phyloP scores from a whole-genome alignment of 2,113 vertebrate genomes.

The Cyanoramphus novaezelandiae region DNA sequence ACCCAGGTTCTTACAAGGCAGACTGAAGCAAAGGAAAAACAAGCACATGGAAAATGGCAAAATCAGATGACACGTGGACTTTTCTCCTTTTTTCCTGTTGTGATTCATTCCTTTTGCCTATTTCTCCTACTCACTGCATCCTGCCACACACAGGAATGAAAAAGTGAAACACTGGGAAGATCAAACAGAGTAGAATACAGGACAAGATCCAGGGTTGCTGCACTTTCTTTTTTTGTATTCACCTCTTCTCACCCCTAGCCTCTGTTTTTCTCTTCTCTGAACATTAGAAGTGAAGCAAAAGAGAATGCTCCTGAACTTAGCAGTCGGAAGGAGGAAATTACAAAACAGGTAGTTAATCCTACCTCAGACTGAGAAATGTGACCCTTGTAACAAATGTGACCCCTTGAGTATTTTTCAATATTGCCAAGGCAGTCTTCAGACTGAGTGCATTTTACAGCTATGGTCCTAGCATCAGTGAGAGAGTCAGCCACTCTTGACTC shows the following conservation, averaged over 20 bases:
- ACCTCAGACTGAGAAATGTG: neutral
- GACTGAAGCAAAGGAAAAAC: constrained; percentile 15
- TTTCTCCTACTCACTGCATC: neutral
- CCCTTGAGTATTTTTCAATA: neutral
- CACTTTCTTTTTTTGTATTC: neutral
- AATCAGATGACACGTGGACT: neutral
- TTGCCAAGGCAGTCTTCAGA: neutral
- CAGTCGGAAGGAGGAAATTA: neutral
- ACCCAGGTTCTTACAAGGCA: constrained; percentile 3
- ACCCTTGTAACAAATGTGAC: neutral
- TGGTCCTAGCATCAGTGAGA: neutral
- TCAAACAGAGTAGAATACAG: neutral
- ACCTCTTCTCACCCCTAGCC: neutral
- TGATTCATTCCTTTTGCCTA: neutral
- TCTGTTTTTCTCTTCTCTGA: neutral
- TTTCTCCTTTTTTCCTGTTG: constrained; percentile 3
- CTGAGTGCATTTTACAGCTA: neutral
- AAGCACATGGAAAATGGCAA: constrained; percentile 19
- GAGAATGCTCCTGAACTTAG: neutral
- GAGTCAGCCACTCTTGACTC: neutral
- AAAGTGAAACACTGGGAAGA: neutral
- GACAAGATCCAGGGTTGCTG: neutral
- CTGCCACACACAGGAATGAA: neutral
- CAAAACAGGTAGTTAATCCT: neutral
- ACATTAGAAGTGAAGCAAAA: neutral